Evolutionary conservation across 1,140 invertebrate species (phyloP).

Genomic region (Himalopsyche phryganea): DNA sequence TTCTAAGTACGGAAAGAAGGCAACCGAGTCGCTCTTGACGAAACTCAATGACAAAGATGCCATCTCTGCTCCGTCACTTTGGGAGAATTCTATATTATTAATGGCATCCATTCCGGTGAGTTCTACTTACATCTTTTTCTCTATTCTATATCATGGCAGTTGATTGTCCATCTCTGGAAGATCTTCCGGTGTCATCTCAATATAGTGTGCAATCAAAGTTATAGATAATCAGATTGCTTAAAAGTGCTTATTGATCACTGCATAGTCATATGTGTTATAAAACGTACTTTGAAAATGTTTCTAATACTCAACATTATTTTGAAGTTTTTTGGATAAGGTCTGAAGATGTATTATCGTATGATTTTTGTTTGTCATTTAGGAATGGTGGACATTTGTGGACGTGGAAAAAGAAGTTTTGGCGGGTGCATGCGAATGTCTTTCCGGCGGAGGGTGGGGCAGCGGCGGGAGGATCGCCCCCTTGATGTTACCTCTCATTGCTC

Average conservation of each 20-base stretch:
- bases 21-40: slow-evolving; percentile 60
- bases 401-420: slow-evolving; percentile 68
- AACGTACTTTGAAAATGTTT: too few species aligned
- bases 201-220: too few species aligned
- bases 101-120: slow-evolving; percentile 50
- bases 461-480: slow-evolving; percentile 68
- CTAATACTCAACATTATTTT: too few species aligned
- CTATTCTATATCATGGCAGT: neutral
- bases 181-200: too few species aligned
- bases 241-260: too few species aligned
- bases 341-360: too few species aligned
- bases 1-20: slow-evolving; percentile 54
- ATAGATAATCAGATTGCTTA: too few species aligned
- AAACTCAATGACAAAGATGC: slow-evolving; percentile 71
- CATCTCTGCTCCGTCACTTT: slow-evolving; percentile 60
- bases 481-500: slow-evolving; percentile 69
- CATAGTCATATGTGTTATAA: too few species aligned
- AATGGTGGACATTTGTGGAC: slow-evolving; percentile 67
- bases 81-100: slow-evolving; percentile 65
- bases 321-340: too few species aligned
- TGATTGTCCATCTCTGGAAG: too few species aligned
- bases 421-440: slow-evolving; percentile 64
- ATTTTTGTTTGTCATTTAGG: slow-evolving; percentile 52
- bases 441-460: slow-evolving; percentile 66
- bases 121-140: neutral